A percentile compares a stretch with the other conserved stretches of the same genome.
phyloP scores from a whole-genome alignment of 64 coral and sea anemone genomes.

The Dendronephthya gigantea region DNA sequence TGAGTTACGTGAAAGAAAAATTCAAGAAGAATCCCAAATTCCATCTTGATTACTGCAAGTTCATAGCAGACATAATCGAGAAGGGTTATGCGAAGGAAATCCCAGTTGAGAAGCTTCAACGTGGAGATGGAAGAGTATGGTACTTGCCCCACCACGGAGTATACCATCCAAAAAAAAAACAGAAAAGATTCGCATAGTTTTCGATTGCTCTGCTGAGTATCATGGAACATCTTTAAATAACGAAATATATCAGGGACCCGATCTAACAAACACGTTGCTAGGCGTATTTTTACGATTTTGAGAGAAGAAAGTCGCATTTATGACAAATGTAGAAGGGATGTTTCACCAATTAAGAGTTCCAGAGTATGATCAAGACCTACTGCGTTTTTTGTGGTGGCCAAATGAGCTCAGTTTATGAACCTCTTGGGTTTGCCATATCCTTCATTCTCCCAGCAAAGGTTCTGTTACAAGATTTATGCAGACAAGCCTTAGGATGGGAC shows the following conservation, averaged over 20 bases:
- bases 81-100: constrained; percentile 5
- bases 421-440: neutral
- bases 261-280: constrained; percentile 5
- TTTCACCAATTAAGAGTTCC: constrained; percentile 19
- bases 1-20: neutral
- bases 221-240: constrained; percentile 14
- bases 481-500: no score
- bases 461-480: neutral
- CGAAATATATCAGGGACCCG: constrained; percentile 13
- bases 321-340: constrained; percentile 16
- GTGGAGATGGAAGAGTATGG: neutral
- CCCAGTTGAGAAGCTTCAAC: neutral
- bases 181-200: neutral
- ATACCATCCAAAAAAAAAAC: constrained; percentile 13
- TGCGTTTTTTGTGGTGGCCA: constrained; percentile 4
- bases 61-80: neutral
- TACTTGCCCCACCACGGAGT: constrained; percentile 29
- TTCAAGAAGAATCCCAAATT: neutral
- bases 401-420: neutral
- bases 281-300: constrained; percentile 9
- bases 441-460: neutral
- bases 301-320: neutral
- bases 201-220: neutral
- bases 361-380: neutral
- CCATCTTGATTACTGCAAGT: neutral